These are phyloP conservation scores for Centroberyx gerrardi DNA, from an alignment of 2,797 vertebrate genomes.

Conservation along the genomic window DNA sequence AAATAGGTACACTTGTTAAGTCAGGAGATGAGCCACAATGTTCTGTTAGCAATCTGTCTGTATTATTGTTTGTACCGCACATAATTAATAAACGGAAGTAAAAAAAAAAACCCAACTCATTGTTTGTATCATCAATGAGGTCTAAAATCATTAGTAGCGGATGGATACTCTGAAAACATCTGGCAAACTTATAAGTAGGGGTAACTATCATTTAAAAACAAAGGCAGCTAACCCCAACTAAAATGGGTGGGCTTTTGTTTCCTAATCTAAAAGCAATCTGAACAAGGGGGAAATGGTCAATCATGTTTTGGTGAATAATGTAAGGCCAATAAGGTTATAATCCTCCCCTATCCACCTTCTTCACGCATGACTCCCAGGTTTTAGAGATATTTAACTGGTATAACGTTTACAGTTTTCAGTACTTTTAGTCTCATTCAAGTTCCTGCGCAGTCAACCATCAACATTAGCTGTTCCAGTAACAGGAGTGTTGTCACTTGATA, in stretches of 20 bases:
- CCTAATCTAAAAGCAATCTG: background rate
- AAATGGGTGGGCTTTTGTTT: slow-evolving; percentile 3
- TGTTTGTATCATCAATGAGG: background rate
- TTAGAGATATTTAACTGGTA: background rate
- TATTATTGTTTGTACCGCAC: background rate
- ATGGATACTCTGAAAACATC: slow-evolving; percentile 2
- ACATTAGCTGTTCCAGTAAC: background rate
- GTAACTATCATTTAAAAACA: slow-evolving; percentile 12
- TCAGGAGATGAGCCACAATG: background rate
- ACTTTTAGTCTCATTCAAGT: background rate
- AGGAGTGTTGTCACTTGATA: background rate
- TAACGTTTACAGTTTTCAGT: background rate
- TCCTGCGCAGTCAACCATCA: background rate
- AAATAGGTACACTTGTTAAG: background rate
- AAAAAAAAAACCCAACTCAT: background rate
- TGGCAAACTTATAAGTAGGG: background rate
- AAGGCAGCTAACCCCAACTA: background rate
- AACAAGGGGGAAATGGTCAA: slow-evolving; percentile 8
- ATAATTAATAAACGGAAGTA: background rate
- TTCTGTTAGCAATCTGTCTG: background rate
- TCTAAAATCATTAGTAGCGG: background rate
- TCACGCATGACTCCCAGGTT: background rate
- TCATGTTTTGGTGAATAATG: background rate
- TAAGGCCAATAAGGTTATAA: background rate
- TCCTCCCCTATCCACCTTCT: background rate